Conservation (phyloP, 2,888 invertebrate genomes). For the Orchestes rusci region DNA sequence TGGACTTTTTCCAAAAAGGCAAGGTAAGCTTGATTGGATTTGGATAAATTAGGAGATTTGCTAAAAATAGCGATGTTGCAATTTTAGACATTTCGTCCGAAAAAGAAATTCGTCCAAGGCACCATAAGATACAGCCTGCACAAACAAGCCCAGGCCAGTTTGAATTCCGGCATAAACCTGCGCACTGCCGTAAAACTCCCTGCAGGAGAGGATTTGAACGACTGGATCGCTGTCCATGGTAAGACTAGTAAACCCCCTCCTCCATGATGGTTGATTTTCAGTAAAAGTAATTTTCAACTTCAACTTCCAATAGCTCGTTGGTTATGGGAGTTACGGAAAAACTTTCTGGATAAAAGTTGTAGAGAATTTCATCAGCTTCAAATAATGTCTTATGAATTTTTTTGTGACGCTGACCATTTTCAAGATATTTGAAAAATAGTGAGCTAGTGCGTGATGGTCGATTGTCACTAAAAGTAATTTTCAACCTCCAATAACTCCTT, state of each 20-base stretch:
- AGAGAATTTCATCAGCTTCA: too few species aligned
- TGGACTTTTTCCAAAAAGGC: conserved; percentile 73
- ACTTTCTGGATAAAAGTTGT: too few species aligned
- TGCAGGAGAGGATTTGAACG: conserved; percentile 74
- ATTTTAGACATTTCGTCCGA: conserved; percentile 79
- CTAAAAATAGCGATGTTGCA: conserved; percentile 18
- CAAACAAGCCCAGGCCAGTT: conserved; percentile 84
- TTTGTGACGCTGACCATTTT: too few species aligned
- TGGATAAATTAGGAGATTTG: not conserved
- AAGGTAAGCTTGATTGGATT: conserved; percentile 47
- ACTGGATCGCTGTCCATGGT: conserved; percentile 93
- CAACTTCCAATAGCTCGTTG: not conserved
- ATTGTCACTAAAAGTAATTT: too few species aligned
- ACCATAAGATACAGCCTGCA: conserved; percentile 81
- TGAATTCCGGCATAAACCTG: conserved; percentile 84
- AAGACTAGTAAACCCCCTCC: too few species aligned
- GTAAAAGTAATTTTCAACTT: too few species aligned
- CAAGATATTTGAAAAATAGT: too few species aligned
- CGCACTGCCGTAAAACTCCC: conserved; percentile 74
- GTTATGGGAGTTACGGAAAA: too few species aligned
- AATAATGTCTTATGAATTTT: too few species aligned
- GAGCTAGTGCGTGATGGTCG: too few species aligned
- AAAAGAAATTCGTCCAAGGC: conserved; percentile 80
- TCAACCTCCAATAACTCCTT: too few species aligned
- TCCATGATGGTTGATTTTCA: too few species aligned